A percentile compares a stretch with the other conserved stretches of the same genome.
phyloP scores from a whole-genome alignment of 2,888 invertebrate genomes.

The Noctua janthe region DNA sequence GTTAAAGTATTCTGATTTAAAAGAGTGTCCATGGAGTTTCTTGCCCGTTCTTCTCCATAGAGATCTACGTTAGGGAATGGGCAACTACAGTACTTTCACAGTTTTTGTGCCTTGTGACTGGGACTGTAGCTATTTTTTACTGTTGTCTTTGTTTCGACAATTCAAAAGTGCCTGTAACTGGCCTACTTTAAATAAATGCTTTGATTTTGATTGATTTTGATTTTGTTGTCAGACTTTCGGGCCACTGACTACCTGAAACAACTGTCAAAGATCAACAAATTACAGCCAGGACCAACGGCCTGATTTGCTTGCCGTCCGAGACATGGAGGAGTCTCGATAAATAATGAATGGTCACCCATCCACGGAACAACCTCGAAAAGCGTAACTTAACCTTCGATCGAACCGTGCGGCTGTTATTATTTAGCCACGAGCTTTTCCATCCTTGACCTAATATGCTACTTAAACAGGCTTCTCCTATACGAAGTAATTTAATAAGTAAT shows the following conservation, averaged over 20 bases:
- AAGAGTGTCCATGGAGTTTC: too few relatives aligned
- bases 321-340: not conserved
- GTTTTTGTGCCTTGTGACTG: too few relatives aligned
- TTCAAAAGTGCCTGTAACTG: too few relatives aligned
- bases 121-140: too few relatives aligned
- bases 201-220: too few relatives aligned
- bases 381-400: not conserved
- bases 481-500: constrained; percentile 64
- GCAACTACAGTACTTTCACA: too few relatives aligned
- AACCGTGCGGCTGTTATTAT: not conserved
- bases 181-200: too few relatives aligned
- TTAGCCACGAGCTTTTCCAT: constrained; percentile 58
- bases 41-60: too few relatives aligned
- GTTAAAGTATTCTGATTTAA: too few relatives aligned
- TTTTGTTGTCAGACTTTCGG: not conserved
- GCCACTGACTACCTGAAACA: not conserved
- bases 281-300: not conserved
- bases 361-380: not conserved
- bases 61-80: too few relatives aligned
- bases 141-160: too few relatives aligned
- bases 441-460: constrained; percentile 83
- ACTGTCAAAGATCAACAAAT: not conserved
- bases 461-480: constrained; percentile 62
- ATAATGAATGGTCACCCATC: not conserved
- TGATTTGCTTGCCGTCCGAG: not conserved